Evolutionary conservation across 1,140 invertebrate species (phyloP).

Genomic region (Caenorhabditis latens): DNA sequence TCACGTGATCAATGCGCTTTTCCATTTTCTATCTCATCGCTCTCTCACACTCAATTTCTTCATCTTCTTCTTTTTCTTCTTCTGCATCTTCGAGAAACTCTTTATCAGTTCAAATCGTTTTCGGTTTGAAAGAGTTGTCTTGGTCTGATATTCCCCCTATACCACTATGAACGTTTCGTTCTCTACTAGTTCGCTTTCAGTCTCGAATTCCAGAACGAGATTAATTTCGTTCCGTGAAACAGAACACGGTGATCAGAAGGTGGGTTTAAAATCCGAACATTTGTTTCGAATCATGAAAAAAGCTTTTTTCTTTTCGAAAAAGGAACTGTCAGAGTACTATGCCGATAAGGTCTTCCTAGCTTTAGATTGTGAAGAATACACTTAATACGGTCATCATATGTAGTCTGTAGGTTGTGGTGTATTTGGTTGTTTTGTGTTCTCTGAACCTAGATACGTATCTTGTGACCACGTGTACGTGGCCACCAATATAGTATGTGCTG

Average conservation of each 20-base stretch:
- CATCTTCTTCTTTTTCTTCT: slow-evolving; percentile 13
- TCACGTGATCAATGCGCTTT: slow-evolving; percentile 9
- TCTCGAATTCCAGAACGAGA: background rate
- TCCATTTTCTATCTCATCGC: slow-evolving; percentile 31
- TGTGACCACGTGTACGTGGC: slow-evolving; percentile 12
- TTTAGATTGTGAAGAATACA: too few relatives aligned
- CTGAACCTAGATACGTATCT: background rate
- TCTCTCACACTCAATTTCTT: slow-evolving; percentile 11
- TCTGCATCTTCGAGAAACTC: slow-evolving; percentile 28
- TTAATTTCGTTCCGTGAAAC: slow-evolving; percentile 36
- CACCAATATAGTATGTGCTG: slow-evolving; percentile 20
- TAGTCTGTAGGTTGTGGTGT: background rate
- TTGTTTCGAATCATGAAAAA: too few relatives aligned
- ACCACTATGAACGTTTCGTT: slow-evolving; percentile 11
- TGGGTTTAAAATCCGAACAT: background rate
- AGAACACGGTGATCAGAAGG: slow-evolving; percentile 1
- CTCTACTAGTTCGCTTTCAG: slow-evolving; percentile 3
- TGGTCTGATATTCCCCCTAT: background rate
- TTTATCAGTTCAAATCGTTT: background rate
- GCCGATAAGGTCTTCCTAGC: too few relatives aligned
- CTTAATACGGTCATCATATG: background rate
- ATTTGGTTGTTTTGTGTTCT: background rate
- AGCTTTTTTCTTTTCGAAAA: too few relatives aligned
- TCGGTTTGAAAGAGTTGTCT: background rate
- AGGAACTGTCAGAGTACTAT: too few relatives aligned